Base-by-base conservation (phyloP, 2,888 invertebrate species). In the Anodontia alba region DNA sequence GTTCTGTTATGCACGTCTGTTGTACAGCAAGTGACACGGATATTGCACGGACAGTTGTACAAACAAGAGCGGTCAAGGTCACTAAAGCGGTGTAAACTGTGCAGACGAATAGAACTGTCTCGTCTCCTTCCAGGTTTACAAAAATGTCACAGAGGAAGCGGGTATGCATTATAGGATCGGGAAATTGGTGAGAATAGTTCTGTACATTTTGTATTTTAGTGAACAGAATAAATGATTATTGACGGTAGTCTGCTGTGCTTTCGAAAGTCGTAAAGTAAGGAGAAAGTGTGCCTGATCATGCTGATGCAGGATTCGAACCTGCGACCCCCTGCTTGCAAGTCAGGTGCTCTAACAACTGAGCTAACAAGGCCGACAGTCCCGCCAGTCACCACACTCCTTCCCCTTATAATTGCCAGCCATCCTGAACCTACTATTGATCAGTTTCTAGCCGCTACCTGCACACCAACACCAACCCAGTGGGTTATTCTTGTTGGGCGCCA, bases 81-180 rank as follows among this genome's bases (percentile, higher is more conserved):
- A 17, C 23, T 10, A 33, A 29, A 29, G 33, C 62, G 62, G 54
- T 54, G 54, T 54, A 46, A 20, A 20, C 12, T 54, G 31, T 62
- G 62, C 62, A 62, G 62, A 62, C 62, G 62, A 62, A 17, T 31
- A 3, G 33, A 17, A 8, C 7, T 10, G n/a, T 26, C 26, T 54
- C n/a, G 46, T 20, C 26, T 8, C 10, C 20, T 7, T 7, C 10
- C 5, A 7, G 5, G 5, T 62, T 15, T 8, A 10, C 12, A 43
- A 81, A 54, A 43, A 88, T 88, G 88, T 75, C 88, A 33, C 71
- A 77, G 33, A 87, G 87, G 51, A 91, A 90, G 78, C 91, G 89
- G 84, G 86, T 93, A 36, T 92, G 93, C 83, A 89, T 94, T 66
- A 90, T 94, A 78, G 94, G 94, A 73, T 94, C 94, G 26, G 94